Evolutionary conservation across 2,888 invertebrate species (phyloP), one percentile per base, ranked within the genome.

Genomic region (Heteromyza rotundicornis): DNA sequence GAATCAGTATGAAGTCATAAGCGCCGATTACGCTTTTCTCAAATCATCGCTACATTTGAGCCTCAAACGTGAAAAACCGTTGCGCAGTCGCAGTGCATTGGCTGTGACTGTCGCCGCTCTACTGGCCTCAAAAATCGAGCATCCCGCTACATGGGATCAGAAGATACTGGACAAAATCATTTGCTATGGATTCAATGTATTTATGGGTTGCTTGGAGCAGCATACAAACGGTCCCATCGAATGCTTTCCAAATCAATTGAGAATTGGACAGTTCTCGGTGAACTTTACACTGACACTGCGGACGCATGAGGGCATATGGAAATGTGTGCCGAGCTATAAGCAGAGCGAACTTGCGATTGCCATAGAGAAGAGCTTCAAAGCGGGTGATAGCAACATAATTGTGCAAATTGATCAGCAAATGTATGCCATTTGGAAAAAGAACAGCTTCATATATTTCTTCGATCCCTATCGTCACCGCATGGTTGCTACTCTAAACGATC

Each of bases 381-480:
- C 56, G 0, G 60, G 59, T 0, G 64, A 72, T 7, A 70, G 76
- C 2, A 77, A 79, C 59, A 27, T 82, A 1, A 64, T 82, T 14
- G 63, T 82, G 2, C 79, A 82, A 69, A 76, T 82, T 27, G 78
- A 78, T 63, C 70, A 74, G 44, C 79, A 79, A 60, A 75, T 73
- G 60, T 82, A 80, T 57, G 78, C 79, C 2, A 35, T 82, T n/a
- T 81, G 80, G 80, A 76, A 73, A 54, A 79, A 79, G 53, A 66
- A 74, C 0, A 66, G 69, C 0, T 80, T 79, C 20, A 75, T 76
- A 50, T 82, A 82, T 32, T 52, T 82, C 0, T 70, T 82, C 63
- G 81, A 82, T 70, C 81, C 83, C 1, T 82, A 79, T 68, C 72
- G 75, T 0, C 82, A 82, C 64, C 67, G 76, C 0, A 73, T 79